Percentiles rank a stretch among this genome's conserved stretches.
Evolutionary conservation across 2,113 vertebrate genomes (phyloP).

Genomic region (Paedocypris sp.): DNA sequence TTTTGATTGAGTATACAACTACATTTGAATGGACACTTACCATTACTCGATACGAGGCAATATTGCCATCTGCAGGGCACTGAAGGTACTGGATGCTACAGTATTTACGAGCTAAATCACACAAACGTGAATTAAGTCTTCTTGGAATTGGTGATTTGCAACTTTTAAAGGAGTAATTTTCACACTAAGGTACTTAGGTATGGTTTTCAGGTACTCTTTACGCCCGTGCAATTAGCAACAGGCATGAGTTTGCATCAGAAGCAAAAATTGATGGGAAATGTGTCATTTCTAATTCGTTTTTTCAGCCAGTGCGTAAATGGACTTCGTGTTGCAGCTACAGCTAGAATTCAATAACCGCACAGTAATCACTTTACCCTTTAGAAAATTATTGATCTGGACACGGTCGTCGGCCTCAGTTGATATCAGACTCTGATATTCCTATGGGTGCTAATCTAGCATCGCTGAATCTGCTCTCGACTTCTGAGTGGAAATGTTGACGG

Average conservation of each 20-base stretch:
- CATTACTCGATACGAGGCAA: too few relatives aligned
- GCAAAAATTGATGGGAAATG: constrained; percentile 11
- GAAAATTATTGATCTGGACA: constrained; percentile 36
- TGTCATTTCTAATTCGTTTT: constrained; percentile 34
- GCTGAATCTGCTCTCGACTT: background rate
- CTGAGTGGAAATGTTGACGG: constrained; percentile 7
- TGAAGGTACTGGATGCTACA: too few relatives aligned
- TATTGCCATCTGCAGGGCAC: too few relatives aligned
- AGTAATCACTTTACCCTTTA: constrained; percentile 38
- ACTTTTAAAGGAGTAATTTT: too few relatives aligned
- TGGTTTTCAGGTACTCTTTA: too few relatives aligned
- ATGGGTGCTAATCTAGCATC: background rate
- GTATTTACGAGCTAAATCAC: too few relatives aligned
- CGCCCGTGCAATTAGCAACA: constrained; percentile 43
- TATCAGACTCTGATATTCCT: constrained; percentile 18
- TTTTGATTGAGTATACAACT: too few relatives aligned
- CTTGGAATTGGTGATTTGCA: too few relatives aligned
- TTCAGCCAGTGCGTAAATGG: constrained; percentile 30
- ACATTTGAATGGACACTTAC: too few relatives aligned
- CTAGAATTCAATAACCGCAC: constrained; percentile 29
- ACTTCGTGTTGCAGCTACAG: constrained; percentile 27
- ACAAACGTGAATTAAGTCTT: too few relatives aligned
- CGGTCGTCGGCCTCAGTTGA: constrained; percentile 2
- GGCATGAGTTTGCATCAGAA: constrained; percentile 24
- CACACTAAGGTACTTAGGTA: too few relatives aligned